Evolutionary conservation across 2,113 vertebrate species (phyloP).

Genomic region (Mustelus asterias): DNA sequence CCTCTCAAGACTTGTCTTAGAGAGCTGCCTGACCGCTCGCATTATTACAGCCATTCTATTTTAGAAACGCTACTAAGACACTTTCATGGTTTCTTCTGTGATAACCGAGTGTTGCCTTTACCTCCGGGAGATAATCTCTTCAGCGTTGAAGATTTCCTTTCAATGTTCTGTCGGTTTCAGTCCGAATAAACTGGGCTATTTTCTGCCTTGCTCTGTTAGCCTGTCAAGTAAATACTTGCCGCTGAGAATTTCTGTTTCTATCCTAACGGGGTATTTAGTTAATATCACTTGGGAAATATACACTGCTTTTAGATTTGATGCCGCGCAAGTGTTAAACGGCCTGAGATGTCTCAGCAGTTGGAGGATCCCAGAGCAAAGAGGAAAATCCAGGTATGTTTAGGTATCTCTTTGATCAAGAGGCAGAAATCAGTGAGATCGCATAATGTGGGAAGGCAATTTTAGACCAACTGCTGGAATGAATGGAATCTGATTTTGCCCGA

Average conservation of each 20-base stretch:
- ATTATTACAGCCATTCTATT: constrained; percentile 46
- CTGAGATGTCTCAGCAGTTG: too few species aligned
- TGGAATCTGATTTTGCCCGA: neutral
- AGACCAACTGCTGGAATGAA: neutral
- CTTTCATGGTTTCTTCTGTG: neutral
- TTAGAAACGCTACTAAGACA: constrained; percentile 41
- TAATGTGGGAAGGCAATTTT: too few species aligned
- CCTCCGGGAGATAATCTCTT: neutral
- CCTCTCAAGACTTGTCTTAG: constrained; percentile 63
- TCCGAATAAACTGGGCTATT: neutral
- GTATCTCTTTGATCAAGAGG: neutral
- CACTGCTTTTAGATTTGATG: too few species aligned
- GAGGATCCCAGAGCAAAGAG: neutral
- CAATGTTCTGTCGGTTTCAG: neutral
- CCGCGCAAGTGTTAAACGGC: neutral
- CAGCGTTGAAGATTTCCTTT: neutral
- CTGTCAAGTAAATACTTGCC: neutral
- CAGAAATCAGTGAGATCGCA: neutral
- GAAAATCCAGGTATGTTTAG: neutral
- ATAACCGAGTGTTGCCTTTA: too few species aligned
- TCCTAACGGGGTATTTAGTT: neutral
- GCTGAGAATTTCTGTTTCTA: neutral
- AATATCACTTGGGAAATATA: neutral
- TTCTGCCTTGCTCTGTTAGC: neutral
- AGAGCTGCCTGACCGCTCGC: constrained; percentile 49